These are phyloP conservation scores for Neoitamus cyanurus DNA, from an alignment of 2,888 invertebrate species.

Conservation along the genomic window DNA sequence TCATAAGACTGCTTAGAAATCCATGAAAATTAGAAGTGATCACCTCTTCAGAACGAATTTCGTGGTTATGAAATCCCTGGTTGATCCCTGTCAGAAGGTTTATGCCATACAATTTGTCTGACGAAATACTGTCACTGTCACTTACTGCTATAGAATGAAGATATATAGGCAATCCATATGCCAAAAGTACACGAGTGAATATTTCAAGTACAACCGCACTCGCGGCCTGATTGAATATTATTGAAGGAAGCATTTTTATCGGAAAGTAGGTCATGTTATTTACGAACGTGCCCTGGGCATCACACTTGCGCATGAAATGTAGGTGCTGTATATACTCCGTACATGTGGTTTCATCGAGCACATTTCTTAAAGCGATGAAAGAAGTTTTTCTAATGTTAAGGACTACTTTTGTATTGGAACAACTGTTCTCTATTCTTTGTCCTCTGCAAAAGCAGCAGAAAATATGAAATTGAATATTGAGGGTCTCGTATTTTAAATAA, in stretches of 20 bases:
- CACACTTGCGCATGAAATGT: background rate
- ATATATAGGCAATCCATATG: background rate
- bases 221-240: background rate
- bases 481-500: background rate
- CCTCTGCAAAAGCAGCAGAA: background rate
- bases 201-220: background rate
- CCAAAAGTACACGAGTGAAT: background rate
- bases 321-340: background rate
- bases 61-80: background rate
- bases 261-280: constrained; percentile 23
- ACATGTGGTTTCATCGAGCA: constrained; percentile 4
- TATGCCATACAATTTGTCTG: background rate
- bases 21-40: background rate
- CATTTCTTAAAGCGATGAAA: background rate
- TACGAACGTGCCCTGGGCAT: background rate
- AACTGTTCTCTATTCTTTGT: background rate
- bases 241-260: background rate
- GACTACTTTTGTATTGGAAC: background rate
- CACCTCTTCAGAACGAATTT: background rate
- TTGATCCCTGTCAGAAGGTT: background rate
- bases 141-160: background rate
- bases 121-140: background rate
- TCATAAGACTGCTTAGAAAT: background rate
- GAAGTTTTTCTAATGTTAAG: background rate
- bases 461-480: background rate